Conservation (phyloP, 2,113 vertebrate genomes). For the Smithornis capensis region DNA sequence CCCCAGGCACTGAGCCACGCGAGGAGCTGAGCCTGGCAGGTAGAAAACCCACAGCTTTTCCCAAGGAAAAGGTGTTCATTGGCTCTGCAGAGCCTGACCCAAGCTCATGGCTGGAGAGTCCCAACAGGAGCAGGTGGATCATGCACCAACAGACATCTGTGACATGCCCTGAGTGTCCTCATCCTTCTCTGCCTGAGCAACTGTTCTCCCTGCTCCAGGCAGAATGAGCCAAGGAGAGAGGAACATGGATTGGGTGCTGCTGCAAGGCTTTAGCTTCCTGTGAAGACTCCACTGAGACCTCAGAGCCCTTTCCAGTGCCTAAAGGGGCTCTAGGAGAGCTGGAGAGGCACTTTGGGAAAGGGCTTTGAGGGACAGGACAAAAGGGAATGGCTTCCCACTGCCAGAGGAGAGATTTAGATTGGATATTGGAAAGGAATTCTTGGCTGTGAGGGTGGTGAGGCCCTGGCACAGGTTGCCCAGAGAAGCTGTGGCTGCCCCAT, state of each 20-base stretch:
- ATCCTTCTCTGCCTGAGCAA: neutral
- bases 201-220: neutral
- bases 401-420: neutral
- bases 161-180: neutral
- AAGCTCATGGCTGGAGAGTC: neutral
- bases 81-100: neutral
- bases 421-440: neutral
- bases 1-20: neutral
- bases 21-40: neutral
- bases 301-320: neutral
- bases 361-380: fast-evolving
- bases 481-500: neutral
- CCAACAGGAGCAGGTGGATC: fast-evolving
- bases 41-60: fast-evolving
- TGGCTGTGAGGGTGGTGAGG: neutral
- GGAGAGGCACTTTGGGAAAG: neutral
- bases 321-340: fast-evolving
- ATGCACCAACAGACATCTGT: fast-evolving
- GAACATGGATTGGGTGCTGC: neutral
- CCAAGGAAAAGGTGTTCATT: fast-evolving
- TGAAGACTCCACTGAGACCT: neutral
- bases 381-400: neutral
- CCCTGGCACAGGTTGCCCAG: neutral
- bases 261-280: neutral
- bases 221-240: neutral